Evolutionary conservation across 2,797 vertebrate genomes (phyloP).

Genomic region (Neostethus bicornis): DNA sequence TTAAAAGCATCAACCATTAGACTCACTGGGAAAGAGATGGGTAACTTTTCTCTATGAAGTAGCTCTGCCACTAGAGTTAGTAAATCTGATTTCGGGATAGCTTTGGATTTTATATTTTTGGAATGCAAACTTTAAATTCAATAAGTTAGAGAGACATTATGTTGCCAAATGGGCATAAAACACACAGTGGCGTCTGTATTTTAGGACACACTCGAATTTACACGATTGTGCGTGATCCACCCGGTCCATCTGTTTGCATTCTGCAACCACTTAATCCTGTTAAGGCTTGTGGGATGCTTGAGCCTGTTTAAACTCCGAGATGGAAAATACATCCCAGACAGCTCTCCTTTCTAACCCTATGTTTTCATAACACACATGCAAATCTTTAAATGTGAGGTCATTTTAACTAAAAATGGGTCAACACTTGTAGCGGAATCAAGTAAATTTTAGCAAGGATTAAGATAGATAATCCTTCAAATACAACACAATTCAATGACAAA

Average conservation of each 20-base stretch:
- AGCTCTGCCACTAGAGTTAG: constrained; percentile 21
- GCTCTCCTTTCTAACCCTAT: neutral
- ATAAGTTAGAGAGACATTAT: neutral
- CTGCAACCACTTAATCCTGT: neutral
- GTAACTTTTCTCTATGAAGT: constrained; percentile 29
- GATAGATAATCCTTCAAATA: neutral
- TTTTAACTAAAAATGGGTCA: neutral
- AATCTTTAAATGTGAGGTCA: neutral
- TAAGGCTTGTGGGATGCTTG: too few species aligned
- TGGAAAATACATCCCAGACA: neutral
- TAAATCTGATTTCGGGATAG: constrained; percentile 10
- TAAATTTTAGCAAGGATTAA: neutral
- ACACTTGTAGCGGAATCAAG: neutral
- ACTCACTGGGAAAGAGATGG: constrained; percentile 34
- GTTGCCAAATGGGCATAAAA: neutral
- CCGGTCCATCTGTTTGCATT: neutral
- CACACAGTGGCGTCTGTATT: neutral
- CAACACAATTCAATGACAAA: constrained; percentile 1
- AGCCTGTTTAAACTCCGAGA: neutral
- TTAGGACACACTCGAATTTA: neutral
- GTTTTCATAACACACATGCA: neutral
- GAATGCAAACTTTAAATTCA: constrained; percentile 5
- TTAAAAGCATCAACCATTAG: constrained; percentile 40
- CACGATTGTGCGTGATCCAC: neutral
- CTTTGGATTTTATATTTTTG: constrained; percentile 19